Evolutionary conservation across 2,888 invertebrate species (phyloP), one percentile per base, ranked within the genome.

Genomic region (Charanyca ferruginea): DNA sequence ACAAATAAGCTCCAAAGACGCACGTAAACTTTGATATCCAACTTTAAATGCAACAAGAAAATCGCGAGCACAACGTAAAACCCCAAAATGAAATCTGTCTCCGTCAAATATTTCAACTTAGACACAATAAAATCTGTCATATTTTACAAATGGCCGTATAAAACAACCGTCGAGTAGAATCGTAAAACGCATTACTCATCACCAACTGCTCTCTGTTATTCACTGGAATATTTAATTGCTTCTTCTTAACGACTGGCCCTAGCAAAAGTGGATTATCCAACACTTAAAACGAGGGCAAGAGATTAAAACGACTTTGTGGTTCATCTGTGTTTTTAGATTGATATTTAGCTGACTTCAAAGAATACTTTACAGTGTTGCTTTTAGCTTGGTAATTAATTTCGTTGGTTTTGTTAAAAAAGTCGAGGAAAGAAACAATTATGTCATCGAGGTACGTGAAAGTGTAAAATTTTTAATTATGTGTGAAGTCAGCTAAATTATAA

Each of bases 171-270:
- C 68, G 61, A 69, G 65, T 66, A 48, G 61, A 73, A 77, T 71
- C 81, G 78, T 85, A 81, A 85, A 85, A 83, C 72, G 68, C 78
- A 83, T 83, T 80, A 82, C 76, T 82, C 84, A 84, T 83, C 71
- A 73, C 62, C 77, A 64, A 80, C 78, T 80, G 80, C 81, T 80
- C 73, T 54, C 81, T 83, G 85, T 83, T 87, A 85, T 84, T 83
- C 85, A 83, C 83, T 83, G 77, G 83, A 83, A 86, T 86, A 82
- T 86, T 86, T 87, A 87, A 89, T 88, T 84, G 84, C 80, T 83
- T 76, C 80, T 71, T 82, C 81, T 84, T 88, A 86, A 88, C 83
- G 85, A 87, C 83, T 83, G 79, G 80, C 78, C 74, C 74, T 76
- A 75, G 80, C 84, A 84, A 87, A 85, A 83, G 74, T 76, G 81